Evolutionary conservation across 2,888 invertebrate genomes (phyloP).

Genomic region (Pachliopta kotzebuea): DNA sequence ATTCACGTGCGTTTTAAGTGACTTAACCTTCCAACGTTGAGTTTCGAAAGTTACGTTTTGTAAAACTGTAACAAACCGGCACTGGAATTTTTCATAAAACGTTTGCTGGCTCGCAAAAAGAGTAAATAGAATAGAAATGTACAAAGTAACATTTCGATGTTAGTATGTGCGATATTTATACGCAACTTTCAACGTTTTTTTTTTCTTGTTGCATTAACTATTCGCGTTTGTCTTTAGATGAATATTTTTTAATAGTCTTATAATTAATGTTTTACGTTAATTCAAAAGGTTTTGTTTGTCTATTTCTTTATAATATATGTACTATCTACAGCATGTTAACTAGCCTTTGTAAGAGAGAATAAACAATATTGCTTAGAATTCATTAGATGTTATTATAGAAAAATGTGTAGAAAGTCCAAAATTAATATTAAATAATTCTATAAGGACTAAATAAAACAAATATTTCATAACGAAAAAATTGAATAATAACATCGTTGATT

Average conservation of each 20-base stretch:
- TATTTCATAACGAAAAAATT: too few species aligned
- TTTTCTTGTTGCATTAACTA: background rate
- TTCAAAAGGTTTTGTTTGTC: background rate
- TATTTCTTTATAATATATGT: background rate
- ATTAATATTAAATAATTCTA: background rate
- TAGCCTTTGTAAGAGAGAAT: background rate
- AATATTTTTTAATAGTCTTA: background rate
- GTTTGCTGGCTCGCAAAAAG: slow-evolving; percentile 5
- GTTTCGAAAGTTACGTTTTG: slow-evolving; percentile 15
- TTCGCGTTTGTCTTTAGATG: background rate
- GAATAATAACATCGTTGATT: too few species aligned
- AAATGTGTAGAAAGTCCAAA: too few species aligned
- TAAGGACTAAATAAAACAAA: background rate
- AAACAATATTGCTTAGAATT: background rate
- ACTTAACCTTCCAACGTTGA: slow-evolving; percentile 1
- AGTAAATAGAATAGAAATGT: background rate
- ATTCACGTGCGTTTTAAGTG: background rate
- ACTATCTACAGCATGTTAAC: background rate
- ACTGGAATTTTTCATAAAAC: slow-evolving; percentile 12
- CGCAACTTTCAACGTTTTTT: background rate
- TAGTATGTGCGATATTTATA: background rate
- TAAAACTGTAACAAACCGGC: slow-evolving; percentile 16
- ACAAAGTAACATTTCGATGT: slow-evolving; percentile 1
- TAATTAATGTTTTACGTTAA: background rate
- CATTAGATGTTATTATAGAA: background rate